Evolutionary conservation across 2,888 invertebrate species (phyloP).

Genomic region (Agriopis leucophaearia): DNA sequence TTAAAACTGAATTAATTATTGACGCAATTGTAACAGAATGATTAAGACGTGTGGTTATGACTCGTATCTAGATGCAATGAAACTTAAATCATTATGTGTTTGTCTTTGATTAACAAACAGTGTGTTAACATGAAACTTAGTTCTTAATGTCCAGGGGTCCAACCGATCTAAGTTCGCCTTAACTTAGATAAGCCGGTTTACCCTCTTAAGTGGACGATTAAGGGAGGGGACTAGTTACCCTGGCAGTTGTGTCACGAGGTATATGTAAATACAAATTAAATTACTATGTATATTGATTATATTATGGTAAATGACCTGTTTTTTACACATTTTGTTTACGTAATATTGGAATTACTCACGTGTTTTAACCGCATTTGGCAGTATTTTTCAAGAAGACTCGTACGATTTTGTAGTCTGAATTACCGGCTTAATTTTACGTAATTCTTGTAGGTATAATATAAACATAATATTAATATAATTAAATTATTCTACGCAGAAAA

Average conservation of each 20-base stretch:
- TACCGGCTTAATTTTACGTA: too few species aligned
- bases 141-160: conserved; percentile 32
- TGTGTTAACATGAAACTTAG: conserved; percentile 22
- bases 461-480: too few species aligned
- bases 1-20: too few species aligned
- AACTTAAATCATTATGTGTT: conserved; percentile 9
- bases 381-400: too few species aligned
- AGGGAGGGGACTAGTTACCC: conserved; percentile 26
- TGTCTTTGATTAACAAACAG: conserved; percentile 14
- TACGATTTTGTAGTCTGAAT: too few species aligned
- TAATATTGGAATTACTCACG: too few species aligned
- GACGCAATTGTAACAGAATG: background rate
- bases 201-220: conserved; percentile 39
- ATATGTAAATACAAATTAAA: conserved; percentile 7
- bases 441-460: too few species aligned
- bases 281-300: too few species aligned
- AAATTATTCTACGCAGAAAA: too few species aligned
- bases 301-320: too few species aligned
- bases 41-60: background rate
- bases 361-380: too few species aligned
- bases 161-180: conserved; percentile 38
- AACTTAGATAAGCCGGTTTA: conserved; percentile 41
- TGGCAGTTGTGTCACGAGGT: background rate
- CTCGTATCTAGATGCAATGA: background rate
- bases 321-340: too few species aligned